Percentiles rank a stretch among this genome's conserved stretches.
Evolutionary conservation across 2,113 vertebrate species (phyloP).

Genomic region (Riparia riparia): DNA sequence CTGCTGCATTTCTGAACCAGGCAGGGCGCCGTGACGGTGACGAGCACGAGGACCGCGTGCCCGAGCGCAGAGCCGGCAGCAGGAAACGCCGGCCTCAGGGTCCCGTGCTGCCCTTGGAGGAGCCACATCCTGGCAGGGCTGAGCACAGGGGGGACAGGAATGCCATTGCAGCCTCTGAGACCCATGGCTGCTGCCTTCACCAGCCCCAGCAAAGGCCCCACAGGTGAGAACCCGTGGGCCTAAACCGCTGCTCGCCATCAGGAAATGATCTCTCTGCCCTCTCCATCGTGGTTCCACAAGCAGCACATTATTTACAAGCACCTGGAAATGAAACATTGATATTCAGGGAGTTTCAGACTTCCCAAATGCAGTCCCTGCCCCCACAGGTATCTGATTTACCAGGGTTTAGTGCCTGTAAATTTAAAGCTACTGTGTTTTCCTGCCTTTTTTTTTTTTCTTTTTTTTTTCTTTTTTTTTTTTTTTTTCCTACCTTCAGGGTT

Average conservation of each 20-base stretch:
- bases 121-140: neutral
- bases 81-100: fast-evolving
- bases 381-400: neutral
- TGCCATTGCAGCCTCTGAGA: fast-evolving
- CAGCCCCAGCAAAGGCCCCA: neutral
- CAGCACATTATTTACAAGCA: neutral
- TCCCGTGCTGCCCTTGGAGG: neutral
- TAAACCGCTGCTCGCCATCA: neutral
- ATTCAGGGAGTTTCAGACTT: neutral
- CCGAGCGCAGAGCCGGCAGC: fast-evolving
- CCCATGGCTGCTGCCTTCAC: neutral
- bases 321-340: neutral
- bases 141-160: neutral
- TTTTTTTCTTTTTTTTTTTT: conserved; percentile 1
- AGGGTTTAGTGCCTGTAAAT: neutral
- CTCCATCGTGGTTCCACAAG: fast-evolving
- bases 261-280: neutral
- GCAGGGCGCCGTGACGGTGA: fast-evolving
- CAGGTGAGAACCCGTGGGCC: fast-evolving
- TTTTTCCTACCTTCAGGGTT: neutral
- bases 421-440: neutral
- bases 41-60: fast-evolving
- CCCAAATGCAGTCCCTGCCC: neutral
- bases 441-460: neutral
- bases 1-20: neutral